Evolutionary conservation across 2,113 vertebrate species (phyloP).

Genomic region (Ptilorrhoa leucosticta): DNA sequence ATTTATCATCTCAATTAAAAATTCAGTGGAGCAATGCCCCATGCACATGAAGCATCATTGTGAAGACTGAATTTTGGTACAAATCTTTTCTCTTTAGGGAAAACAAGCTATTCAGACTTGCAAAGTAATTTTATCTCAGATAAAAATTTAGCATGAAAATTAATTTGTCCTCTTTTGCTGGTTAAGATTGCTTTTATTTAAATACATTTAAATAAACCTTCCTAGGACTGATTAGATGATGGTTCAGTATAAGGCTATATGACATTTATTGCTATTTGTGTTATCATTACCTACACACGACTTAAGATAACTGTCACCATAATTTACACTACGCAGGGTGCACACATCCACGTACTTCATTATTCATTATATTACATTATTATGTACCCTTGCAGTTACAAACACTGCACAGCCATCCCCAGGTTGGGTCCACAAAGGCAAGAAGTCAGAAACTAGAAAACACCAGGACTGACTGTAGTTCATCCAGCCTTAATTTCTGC

Average conservation of each 20-base stretch:
- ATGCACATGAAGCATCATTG: neutral
- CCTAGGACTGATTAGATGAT: constrained; percentile 54
- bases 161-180: constrained; percentile 35
- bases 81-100: neutral
- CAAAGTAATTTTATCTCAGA: neutral
- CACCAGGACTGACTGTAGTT: neutral
- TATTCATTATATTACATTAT: too few relatives aligned
- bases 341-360: neutral
- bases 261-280: constrained; percentile 55
- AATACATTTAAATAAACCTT: constrained; percentile 55
- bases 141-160: neutral
- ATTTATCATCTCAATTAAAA: neutral
- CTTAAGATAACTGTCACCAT: constrained; percentile 46
- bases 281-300: constrained; percentile 25
- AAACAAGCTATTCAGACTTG: neutral
- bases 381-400: neutral
- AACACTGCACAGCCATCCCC: neutral
- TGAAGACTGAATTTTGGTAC: neutral
- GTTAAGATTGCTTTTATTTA: constrained; percentile 35
- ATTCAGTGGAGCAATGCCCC: neutral
- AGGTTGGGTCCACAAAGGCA: neutral
- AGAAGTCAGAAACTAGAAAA: neutral
- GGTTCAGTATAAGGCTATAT: constrained; percentile 28
- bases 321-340: neutral
- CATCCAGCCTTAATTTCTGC: neutral